Conservation (phyloP, 2,797 vertebrate genomes). For the Aphelocoma californica region DNA sequence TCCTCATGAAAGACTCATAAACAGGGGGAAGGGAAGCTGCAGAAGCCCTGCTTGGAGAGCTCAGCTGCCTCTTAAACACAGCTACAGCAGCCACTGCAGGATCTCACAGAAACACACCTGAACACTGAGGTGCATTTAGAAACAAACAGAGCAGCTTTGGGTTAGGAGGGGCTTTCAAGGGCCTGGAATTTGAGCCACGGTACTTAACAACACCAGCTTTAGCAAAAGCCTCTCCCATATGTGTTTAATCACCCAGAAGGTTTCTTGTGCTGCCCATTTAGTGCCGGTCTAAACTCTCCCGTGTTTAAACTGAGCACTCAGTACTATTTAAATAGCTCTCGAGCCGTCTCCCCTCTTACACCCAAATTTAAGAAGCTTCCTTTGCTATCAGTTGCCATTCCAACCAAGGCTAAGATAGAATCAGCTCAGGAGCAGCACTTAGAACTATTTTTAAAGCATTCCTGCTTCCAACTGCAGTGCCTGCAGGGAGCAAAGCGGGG, state of each 20-base stretch:
- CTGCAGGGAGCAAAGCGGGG: background rate
- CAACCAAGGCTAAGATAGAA: background rate
- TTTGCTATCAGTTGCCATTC: background rate
- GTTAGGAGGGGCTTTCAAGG: background rate
- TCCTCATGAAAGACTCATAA: rapidly evolving
- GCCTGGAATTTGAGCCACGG: background rate
- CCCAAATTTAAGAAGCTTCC: background rate
- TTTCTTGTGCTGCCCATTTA: background rate
- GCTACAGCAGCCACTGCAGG: background rate
- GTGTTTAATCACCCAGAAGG: background rate
- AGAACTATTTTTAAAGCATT: background rate
- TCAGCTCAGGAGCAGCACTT: background rate
- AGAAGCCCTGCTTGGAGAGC: background rate
- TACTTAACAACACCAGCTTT: background rate
- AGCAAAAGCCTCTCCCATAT: background rate
- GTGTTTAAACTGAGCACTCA: background rate
- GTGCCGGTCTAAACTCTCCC: background rate
- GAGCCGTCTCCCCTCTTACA: background rate
- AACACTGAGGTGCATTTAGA: background rate
- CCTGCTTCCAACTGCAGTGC: background rate
- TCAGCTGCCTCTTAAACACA: background rate
- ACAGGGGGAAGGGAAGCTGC: background rate
- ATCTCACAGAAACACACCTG: rapidly evolving
- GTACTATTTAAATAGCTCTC: rapidly evolving
- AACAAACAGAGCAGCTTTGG: background rate